Evolutionary conservation across 2,797 vertebrate genomes (phyloP).

Genomic region (Phalloptychus januarius): DNA sequence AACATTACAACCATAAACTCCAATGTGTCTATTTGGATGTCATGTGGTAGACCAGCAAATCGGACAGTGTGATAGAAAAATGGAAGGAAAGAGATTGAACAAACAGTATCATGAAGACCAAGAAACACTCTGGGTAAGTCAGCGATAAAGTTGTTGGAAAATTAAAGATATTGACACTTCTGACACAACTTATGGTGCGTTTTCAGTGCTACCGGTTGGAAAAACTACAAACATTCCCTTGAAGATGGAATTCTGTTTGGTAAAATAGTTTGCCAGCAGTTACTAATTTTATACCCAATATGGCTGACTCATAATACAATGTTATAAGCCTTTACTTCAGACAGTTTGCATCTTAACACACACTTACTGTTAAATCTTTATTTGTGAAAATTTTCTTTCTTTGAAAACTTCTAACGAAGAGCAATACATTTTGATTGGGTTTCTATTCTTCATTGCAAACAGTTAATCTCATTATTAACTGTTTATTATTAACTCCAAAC

Average conservation of each 20-base stretch:
- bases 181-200: not conserved
- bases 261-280: not conserved
- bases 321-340: not conserved
- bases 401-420: not conserved
- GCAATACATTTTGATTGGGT: not conserved
- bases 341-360: not conserved
- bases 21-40: not conserved
- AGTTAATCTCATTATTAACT: not conserved
- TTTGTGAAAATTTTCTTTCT: not conserved
- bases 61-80: not conserved
- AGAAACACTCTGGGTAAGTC: not conserved
- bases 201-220: not conserved
- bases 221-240: not conserved
- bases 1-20: too few relatives aligned
- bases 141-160: not conserved
- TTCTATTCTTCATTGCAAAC: not conserved
- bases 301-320: not conserved
- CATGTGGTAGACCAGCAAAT: not conserved
- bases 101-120: not conserved
- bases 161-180: not conserved
- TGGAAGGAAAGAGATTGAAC: not conserved
- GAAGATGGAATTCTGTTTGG: not conserved
- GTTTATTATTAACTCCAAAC: too few relatives aligned
- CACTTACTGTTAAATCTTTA: not conserved
- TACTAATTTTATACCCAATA: not conserved